Conservation (phyloP, 1,140 invertebrate species). For the Aphelenchoides avenae region DNA sequence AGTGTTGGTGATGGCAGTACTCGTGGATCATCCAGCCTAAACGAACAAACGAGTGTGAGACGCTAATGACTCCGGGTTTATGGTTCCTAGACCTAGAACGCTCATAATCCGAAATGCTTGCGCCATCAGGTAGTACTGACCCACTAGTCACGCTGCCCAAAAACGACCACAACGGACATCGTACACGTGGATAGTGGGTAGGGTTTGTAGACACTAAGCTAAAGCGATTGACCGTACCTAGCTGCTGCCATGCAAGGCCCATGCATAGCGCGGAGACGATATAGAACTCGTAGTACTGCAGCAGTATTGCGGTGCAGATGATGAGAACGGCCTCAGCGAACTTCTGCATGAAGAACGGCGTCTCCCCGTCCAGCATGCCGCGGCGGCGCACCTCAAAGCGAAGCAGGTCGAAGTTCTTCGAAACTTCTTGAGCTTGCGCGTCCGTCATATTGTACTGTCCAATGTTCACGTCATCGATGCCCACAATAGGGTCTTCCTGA, state of each 20-base stretch:
- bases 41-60: too few relatives aligned
- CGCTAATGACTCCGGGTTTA: too few relatives aligned
- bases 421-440: conserved; percentile 42
- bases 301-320: conserved; percentile 44
- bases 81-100: too few relatives aligned
- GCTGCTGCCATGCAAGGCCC: conserved; percentile 58
- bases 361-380: conserved; percentile 45
- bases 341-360: conserved; percentile 48
- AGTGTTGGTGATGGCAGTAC: conserved; percentile 55
- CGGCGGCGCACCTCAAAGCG: conserved; percentile 38
- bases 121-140: too few relatives aligned
- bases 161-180: too few relatives aligned
- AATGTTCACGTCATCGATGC: conserved; percentile 54
- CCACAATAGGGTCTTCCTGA: conserved; percentile 18
- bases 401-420: conserved; percentile 46
- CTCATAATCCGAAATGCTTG: too few relatives aligned
- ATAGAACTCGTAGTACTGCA: conserved; percentile 48
- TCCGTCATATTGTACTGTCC: conserved; percentile 44
- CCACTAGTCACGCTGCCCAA: too few relatives aligned
- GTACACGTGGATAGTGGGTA: not conserved
- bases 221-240: too few relatives aligned
- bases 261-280: conserved; percentile 50
- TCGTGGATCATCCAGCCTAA: conserved; percentile 57
- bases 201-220: too few relatives aligned
- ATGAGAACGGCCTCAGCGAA: conserved; percentile 44